Percentiles rank a stretch among this genome's conserved stretches.
These are phyloP conservation scores for Eremobia ochroleuca DNA, from an alignment of 2,888 invertebrate genomes.

Conservation along the genomic window DNA sequence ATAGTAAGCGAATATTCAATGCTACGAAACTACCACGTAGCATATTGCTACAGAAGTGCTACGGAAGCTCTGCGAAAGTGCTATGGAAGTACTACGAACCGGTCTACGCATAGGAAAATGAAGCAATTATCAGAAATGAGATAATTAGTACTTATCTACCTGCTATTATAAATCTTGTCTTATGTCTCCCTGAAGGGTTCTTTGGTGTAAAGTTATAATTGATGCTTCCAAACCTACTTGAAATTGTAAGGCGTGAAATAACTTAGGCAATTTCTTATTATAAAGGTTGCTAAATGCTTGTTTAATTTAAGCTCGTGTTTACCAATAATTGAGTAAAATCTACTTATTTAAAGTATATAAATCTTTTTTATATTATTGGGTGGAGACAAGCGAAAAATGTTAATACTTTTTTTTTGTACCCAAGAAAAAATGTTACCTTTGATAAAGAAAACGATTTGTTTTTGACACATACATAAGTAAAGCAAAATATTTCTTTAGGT, in stretches of 20 bases:
- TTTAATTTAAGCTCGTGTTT: background rate
- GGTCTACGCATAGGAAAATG: conserved; percentile 3
- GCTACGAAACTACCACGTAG: conserved; percentile 33
- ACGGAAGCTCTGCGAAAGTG: conserved; percentile 29
- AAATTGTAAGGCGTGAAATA: conserved; percentile 4
- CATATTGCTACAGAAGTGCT: conserved; percentile 20
- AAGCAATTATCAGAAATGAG: conserved; percentile 11
- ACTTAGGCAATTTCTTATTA: background rate
- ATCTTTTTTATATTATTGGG: background rate
- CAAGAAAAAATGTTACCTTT: background rate
- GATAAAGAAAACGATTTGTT: conserved; percentile 8
- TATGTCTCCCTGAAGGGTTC: conserved; percentile 4
- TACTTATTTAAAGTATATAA: background rate
- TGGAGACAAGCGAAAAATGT: background rate
- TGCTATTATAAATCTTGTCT: conserved; percentile 32
- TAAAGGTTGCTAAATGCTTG: background rate
- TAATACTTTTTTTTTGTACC: background rate
- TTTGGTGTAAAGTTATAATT: conserved; percentile 21
- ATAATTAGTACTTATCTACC: conserved; percentile 21
- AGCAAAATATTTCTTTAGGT: conserved; percentile 17
- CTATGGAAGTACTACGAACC: conserved; percentile 29
- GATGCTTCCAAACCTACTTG: background rate
- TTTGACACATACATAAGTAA: conserved; percentile 8
- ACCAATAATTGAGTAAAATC: background rate
- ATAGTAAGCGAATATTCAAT: background rate